Percentiles rank a stretch among this genome's conserved stretches.
These are phyloP conservation scores for Zaprionus tsacasi DNA, from an alignment of 1,140 invertebrate species.

Conservation along the genomic window DNA sequence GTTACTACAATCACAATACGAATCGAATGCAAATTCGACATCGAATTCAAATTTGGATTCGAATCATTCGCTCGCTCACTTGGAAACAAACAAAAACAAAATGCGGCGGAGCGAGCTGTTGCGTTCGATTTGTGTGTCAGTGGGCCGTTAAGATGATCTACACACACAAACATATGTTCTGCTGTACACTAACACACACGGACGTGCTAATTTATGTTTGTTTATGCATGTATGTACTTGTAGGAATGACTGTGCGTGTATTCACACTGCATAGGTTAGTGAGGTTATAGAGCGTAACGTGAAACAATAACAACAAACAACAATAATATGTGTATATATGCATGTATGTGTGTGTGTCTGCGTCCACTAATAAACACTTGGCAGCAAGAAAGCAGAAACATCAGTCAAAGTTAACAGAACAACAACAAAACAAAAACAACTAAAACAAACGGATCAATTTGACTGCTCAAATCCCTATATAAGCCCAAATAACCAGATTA, in stretches of 20 bases:
- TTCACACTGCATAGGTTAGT: constrained; percentile 55
- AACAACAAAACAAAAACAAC: constrained; percentile 29
- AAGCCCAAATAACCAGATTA: constrained; percentile 70
- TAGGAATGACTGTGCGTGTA: constrained; percentile 9
- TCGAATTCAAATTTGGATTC: constrained; percentile 31
- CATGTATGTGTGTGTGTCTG: neutral
- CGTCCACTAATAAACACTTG: constrained; percentile 28
- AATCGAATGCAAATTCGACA: constrained; percentile 1
- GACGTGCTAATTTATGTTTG: constrained; percentile 1
- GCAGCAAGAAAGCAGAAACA: constrained; percentile 40
- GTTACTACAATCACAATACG: constrained; percentile 6
- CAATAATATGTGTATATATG: neutral
- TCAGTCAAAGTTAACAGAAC: constrained; percentile 37
- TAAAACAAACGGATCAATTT: constrained; percentile 22
- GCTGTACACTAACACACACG: constrained; percentile 12
- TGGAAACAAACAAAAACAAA: constrained; percentile 58
- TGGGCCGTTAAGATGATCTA: constrained; percentile 54
- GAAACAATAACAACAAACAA: constrained; percentile 26
- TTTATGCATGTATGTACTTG: constrained; percentile 1
- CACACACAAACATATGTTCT: constrained; percentile 21
- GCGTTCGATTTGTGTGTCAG: constrained; percentile 61
- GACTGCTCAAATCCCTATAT: constrained; percentile 43
- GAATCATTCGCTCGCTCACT: constrained; percentile 31
- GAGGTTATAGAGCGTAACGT: constrained; percentile 55
- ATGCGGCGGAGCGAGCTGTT: constrained; percentile 44